phyloP scores from a whole-genome alignment of 2,113 vertebrate genomes.

The Anseranas semipalmata region DNA sequence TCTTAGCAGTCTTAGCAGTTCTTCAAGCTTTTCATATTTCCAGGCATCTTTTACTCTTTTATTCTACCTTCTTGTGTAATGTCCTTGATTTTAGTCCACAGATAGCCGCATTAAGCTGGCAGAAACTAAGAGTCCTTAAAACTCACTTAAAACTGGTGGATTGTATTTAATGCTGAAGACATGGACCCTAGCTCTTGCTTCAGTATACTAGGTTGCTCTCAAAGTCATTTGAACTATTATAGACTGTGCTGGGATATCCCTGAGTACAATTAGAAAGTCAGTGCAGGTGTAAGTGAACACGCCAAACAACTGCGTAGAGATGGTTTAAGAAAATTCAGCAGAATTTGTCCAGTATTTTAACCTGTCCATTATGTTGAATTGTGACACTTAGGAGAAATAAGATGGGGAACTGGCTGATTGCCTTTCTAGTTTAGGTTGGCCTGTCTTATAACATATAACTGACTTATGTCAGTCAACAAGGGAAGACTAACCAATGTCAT shows the following conservation, averaged over 20 bases:
- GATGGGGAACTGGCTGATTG: not conserved
- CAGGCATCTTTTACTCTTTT: not conserved
- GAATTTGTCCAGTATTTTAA: not conserved
- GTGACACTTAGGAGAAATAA: not conserved
- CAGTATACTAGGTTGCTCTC: not conserved
- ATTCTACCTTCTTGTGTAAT: not conserved
- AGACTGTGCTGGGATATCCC: not conserved
- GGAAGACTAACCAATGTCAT: too few species aligned
- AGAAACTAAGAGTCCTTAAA: not conserved
- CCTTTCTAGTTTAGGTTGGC: not conserved
- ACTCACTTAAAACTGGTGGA: accelerated
- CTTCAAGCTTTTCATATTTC: not conserved
- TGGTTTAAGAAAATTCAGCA: not conserved
- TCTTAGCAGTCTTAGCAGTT: not conserved
- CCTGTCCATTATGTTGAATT: not conserved
- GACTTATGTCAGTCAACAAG: too few species aligned
- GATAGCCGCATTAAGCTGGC: not conserved
- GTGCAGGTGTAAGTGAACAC: not conserved
- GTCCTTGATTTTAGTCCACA: not conserved
- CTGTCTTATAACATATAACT: not conserved
- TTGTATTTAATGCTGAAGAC: not conserved
- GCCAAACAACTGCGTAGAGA: not conserved
- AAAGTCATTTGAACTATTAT: not conserved
- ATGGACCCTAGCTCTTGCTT: not conserved
- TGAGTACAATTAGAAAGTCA: not conserved